Conservation (phyloP, 1,140 invertebrate genomes). For the Diorhabda elongata region DNA sequence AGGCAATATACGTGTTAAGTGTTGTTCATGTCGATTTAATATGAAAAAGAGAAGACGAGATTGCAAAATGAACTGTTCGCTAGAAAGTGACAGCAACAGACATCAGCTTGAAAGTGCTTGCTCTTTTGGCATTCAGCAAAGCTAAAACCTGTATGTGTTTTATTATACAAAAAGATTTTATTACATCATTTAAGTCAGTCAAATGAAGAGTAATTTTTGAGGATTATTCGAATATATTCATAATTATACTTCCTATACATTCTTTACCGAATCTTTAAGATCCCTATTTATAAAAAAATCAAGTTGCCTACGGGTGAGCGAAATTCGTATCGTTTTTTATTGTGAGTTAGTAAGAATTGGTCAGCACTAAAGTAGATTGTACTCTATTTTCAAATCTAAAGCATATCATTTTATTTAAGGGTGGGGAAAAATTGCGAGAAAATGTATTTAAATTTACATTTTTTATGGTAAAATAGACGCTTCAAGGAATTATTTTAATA, state of each 20-base stretch:
- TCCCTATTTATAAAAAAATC: neutral
- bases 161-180: conserved; percentile 30
- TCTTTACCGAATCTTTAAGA: neutral
- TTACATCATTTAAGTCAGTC: conserved; percentile 34
- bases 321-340: too few relatives aligned
- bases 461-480: too few relatives aligned
- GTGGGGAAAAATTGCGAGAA: too few relatives aligned
- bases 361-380: too few relatives aligned
- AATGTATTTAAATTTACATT: too few relatives aligned
- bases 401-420: too few relatives aligned
- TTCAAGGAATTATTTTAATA: too few relatives aligned
- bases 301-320: too few relatives aligned
- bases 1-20: conserved; percentile 20
- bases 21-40: conserved; percentile 15
- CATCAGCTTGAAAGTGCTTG: conserved; percentile 15
- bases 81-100: conserved; percentile 12
- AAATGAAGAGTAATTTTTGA: conserved; percentile 40
- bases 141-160: conserved; percentile 25
- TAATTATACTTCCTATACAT: conserved; percentile 9
- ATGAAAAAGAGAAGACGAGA: conserved; percentile 7
- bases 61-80: conserved; percentile 10
- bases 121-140: conserved; percentile 17
- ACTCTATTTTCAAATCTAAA: too few relatives aligned
- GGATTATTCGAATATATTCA: conserved; percentile 42
- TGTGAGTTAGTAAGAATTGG: too few relatives aligned